Base-by-base conservation (phyloP, 2,797 vertebrate genomes). In the Gallinago solitaria region DNA sequence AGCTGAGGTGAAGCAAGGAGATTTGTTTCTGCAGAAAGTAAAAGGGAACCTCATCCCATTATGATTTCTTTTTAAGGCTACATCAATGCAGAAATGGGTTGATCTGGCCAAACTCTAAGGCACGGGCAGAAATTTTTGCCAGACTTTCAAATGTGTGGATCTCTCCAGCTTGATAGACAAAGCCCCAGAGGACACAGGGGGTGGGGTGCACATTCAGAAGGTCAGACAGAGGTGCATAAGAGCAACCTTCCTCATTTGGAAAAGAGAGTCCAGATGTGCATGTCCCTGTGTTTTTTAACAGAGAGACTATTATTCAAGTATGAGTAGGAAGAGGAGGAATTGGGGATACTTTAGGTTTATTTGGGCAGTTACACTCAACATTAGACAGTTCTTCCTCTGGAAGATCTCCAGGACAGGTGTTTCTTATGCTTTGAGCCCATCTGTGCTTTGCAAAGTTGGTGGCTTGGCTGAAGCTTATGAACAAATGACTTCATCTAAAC, bases 41-140 rank as follows among this genome's bases (percentile, higher is more conserved):
- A n/a, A 33, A 33, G 21, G 61, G 76, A 80, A 23, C 4, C 4
- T 28, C 27, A 76, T 92, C 5, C 37, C 35, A 8, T 6, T 4
- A 43, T 2, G 6, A 20, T 83, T 56, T 30, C 9, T 53, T 69
- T 48, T 11, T 41, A 28, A 60, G 27, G n/a, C 45, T 39, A 5
- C 3, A 2, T 30, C 11, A 28, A 3, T 0, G 0, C 1, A 9
- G 68, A 45, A 74, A 59, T 14, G 13, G 33, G 7, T 33, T 33
- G 39, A 19, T 69, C 23, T 75, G 57, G 8, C 12, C 51, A 33
- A 39, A 14, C 11, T 63, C 60, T 16, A 56, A 41, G 56, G 32
- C 0, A 0, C 1, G 11, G 47, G 27, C 24, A 86, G 56, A 74
- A 45, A 24, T 35, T 83, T 65, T 51, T 74, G 19, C 30, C 37